Conservation (phyloP, 2,113 vertebrate species). For the Phrynocephalus versicolor region DNA sequence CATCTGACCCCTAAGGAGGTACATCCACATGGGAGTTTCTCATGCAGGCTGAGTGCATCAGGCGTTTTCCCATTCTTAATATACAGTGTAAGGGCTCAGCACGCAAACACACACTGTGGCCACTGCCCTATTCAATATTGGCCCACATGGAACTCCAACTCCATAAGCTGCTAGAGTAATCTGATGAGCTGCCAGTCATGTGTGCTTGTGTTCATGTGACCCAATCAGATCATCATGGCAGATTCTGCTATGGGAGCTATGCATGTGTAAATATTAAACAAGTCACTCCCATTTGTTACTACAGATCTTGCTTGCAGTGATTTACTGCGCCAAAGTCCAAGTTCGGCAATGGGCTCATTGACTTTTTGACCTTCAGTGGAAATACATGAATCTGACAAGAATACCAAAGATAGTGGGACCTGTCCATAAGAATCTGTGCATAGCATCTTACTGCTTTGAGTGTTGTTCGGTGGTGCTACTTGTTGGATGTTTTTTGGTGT, state of each 20-base stretch:
- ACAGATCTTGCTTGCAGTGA: not conserved
- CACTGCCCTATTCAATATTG: not conserved
- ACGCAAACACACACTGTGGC: not conserved
- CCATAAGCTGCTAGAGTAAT: too few species aligned
- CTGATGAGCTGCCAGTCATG: too few species aligned
- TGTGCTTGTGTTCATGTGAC: too few species aligned
- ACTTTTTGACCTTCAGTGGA: not conserved
- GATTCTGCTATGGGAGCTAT: too few species aligned
- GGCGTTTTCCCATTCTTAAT: not conserved
- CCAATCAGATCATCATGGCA: too few species aligned
- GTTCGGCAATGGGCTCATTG: not conserved
- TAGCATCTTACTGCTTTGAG: too few species aligned
- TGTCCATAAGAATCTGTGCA: not conserved
- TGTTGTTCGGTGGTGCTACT: too few species aligned
- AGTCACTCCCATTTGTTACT: too few species aligned
- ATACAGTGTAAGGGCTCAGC: not conserved
- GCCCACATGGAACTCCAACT: too few species aligned
- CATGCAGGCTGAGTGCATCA: not conserved
- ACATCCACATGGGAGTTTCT: not conserved
- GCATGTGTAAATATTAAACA: too few species aligned
- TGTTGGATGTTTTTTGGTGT: too few species aligned
- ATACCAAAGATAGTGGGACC: not conserved
- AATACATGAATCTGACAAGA: not conserved
- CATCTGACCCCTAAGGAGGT: not conserved
- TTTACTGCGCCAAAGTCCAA: not conserved